Evolutionary conservation across 2,888 invertebrate genomes (phyloP).

Genomic region (Stenoptilia bipunctidactyla): DNA sequence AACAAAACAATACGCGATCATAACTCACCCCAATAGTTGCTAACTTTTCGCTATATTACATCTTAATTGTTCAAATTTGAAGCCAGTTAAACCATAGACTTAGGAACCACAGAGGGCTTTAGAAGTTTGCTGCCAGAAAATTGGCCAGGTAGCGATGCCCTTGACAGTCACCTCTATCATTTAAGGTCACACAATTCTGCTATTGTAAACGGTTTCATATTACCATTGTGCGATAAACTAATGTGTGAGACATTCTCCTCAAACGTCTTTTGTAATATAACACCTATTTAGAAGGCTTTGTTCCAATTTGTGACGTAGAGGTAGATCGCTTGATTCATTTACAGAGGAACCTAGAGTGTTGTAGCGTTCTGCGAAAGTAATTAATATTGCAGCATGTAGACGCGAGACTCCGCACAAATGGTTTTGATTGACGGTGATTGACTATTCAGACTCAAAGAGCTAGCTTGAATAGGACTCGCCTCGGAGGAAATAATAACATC

Average conservation of each 20-base stretch:
- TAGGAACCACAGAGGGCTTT: too few relatives aligned
- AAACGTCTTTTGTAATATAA: slow-evolving; percentile 11
- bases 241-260: slow-evolving; percentile 9
- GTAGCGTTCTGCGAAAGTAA: neutral
- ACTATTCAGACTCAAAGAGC: too few relatives aligned
- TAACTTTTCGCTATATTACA: too few relatives aligned
- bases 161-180: neutral
- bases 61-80: too few relatives aligned
- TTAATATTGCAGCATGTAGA: neutral
- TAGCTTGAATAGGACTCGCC: neutral
- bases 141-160: slow-evolving; percentile 1
- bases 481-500: too few relatives aligned
- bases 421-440: neutral
- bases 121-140: neutral
- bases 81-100: too few relatives aligned
- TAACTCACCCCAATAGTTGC: too few relatives aligned
- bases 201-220: slow-evolving; percentile 10
- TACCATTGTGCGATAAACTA: slow-evolving; percentile 4
- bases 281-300: slow-evolving; percentile 3
- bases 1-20: too few relatives aligned
- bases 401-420: neutral
- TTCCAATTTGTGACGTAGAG: neutral
- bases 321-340: neutral
- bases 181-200: slow-evolving; percentile 11
- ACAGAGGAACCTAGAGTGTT: neutral